These are phyloP conservation scores for Phaenicophaeus curvirostris DNA, from an alignment of 2,797 vertebrate genomes.

Conservation along the genomic window DNA sequence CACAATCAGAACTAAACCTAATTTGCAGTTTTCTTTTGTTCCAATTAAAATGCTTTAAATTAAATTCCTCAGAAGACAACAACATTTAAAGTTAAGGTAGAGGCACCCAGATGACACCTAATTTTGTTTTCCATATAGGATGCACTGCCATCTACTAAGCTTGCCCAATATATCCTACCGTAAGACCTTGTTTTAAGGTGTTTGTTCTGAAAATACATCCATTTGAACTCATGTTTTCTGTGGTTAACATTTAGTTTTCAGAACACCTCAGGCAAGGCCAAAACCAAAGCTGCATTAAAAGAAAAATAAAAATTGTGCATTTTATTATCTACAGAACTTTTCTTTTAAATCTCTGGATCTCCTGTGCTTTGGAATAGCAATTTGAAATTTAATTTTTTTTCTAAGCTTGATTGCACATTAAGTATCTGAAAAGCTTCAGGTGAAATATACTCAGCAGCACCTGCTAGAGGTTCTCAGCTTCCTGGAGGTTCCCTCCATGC, in stretches of 20 bases:
- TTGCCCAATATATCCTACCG: not conserved
- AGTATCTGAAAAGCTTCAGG: not conserved
- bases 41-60: not conserved
- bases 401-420: not conserved
- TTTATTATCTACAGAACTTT: not conserved
- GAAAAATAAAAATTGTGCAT: not conserved
- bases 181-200: not conserved
- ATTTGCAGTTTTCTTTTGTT: not conserved
- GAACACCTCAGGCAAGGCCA: not conserved
- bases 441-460: not conserved
- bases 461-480: not conserved
- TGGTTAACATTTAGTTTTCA: not conserved
- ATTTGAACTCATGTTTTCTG: not conserved
- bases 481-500: not conserved
- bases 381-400: not conserved
- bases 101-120: not conserved
- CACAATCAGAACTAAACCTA: conserved; percentile 5
- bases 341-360: not conserved
- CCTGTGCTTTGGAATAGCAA: not conserved
- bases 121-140: not conserved
- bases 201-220: not conserved
- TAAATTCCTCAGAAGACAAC: not conserved
- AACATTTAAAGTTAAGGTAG: not conserved
- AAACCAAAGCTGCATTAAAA: not conserved
- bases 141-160: not conserved